Base-by-base conservation (phyloP, 2,797 vertebrate genomes). In the Salmo trutta region DNA sequence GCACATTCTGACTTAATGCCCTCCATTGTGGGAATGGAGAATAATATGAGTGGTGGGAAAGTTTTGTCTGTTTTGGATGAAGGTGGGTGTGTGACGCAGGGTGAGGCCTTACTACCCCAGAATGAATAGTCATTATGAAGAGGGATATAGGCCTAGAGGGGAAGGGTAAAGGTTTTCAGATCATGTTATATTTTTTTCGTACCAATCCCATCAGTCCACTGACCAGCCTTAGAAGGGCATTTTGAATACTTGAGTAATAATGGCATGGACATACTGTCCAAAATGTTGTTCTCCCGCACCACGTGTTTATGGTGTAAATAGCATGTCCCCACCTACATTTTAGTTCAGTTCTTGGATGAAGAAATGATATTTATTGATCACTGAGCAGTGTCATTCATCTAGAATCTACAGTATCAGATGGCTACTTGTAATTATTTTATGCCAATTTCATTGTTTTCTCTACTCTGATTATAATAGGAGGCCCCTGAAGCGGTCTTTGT, bases 381-480 rank as follows among this genome's bases (percentile, higher is more conserved):
- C 16, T 51, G 71, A 19, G 33, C 69, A 69, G 19, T n/a, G 51
- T 74, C 70, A 68, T 12, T 78, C 67, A 71, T 77, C 6, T 33
- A 76, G 75, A 41, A 74, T 81, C 78, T 77, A 51, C 75, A 12
- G 41, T 64, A 47, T 74, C 75, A 76, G 71, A 64, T 51, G 66
- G 80, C 78, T 56, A 77, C 59, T 79, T 79, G 62, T 74, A 67
- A 14, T 65, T 75, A 79, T 75, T 73, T 76, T 29, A 73, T 41
- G 33, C 68, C 68, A 12, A 14, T 54, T 10, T 73, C 33, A 24
- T n/a, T 71, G n/a, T 27, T 56, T 19, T 33, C 14, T 7, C 6
- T 21, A n/a, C 16, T 6, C 3, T n/a, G 16, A 73, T 62, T 41
- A 31, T 47, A 80, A n/a, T 33, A 27, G 21, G 31, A 2, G 24